Base-by-base conservation (phyloP, 2,113 vertebrate species). In the Cepphus grylle region DNA sequence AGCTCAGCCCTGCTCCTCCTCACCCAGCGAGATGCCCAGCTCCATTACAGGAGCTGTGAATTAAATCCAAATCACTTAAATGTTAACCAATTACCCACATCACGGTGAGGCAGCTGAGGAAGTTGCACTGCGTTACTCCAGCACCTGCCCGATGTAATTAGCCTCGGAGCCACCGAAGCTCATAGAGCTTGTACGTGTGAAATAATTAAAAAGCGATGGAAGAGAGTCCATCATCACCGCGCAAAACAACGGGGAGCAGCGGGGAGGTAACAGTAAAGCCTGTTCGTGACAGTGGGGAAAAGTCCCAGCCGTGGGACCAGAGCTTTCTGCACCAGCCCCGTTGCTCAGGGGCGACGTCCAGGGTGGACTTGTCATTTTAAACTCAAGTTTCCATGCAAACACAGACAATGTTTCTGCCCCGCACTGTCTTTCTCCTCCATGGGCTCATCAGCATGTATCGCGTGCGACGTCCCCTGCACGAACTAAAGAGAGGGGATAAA, bases 111-210 rank as follows among this genome's bases (percentile, higher is more conserved):
- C 79, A 74, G 73, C 69, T 55, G 74, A 77, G 66, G 73, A 85
- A 58, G 56, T 43, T 56, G 82, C 72, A 45, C 73, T 25, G 55
- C 7, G 11, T 81, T 83, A 72, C 91, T 93, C 63, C 90, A 89
- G 47, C 5, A 12, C 74, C 71, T 86, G 84, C 71, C 93, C 4
- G 11, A 25, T 34, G 84, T 81, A 90, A 94, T 95, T 88, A 95
- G 92, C 81, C 74, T 32, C 3, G 0, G 26, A 88, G 86, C 70
- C 66, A 42, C 12, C 38, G 49, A 20, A 89, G 76, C 45, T 94
- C 2, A 0, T 4, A 4, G 43, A 3, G 7, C 30, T 72, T 36
- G 17, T 23, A 36, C 23, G 9, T 23, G 80, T 19, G 55, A 61
- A 89, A 49, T 62, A 85, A 85, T 74, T 69, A 67, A 56, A 69